phyloP scores from a whole-genome alignment of 2,113 vertebrate genomes.

The Oxygymnocypris stewartii region DNA sequence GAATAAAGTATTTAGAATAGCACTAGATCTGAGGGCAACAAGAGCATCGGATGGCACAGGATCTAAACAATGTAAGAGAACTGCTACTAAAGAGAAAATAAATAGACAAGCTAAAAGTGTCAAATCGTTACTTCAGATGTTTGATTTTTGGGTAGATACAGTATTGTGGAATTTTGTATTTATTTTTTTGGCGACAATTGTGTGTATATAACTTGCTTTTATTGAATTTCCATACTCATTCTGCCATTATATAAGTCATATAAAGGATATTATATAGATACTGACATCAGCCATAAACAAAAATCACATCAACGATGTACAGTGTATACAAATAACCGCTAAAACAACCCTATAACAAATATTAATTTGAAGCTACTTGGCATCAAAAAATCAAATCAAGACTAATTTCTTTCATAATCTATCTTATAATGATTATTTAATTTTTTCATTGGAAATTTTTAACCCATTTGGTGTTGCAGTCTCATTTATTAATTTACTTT shows the following conservation, averaged over 20 bases:
- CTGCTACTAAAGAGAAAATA: background rate
- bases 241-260: background rate
- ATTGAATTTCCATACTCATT: background rate
- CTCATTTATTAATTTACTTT: too few species aligned
- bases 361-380: background rate
- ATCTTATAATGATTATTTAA: background rate
- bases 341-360: too few species aligned
- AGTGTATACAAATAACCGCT: too few species aligned
- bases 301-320: background rate
- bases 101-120: background rate
- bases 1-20: conserved; percentile 28
- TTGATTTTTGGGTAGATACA: background rate
- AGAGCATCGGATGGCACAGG: conserved; percentile 5
- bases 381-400: background rate
- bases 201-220: background rate
- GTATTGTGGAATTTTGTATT: background rate
- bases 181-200: background rate
- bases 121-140: background rate
- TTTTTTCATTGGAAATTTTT: too few species aligned
- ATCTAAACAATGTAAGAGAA: background rate
- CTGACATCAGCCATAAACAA: background rate
- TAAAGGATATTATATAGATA: background rate
- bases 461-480: too few species aligned
- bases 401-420: background rate
- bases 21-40: conserved; percentile 3